Conservation (phyloP, 2,888 invertebrate genomes). For the Philhelius pedissequus region DNA sequence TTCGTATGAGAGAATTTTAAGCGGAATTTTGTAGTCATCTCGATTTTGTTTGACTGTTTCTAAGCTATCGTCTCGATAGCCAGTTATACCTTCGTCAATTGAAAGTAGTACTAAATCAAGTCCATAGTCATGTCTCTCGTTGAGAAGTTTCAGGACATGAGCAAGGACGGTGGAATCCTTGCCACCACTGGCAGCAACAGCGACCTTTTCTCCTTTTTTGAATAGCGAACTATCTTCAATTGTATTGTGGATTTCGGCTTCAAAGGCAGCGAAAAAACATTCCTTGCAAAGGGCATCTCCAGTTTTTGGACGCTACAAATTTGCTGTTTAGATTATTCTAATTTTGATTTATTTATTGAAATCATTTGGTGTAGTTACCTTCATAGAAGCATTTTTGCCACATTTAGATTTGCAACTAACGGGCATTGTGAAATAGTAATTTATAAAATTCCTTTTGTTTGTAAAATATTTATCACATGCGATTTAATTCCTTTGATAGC, state of each 20-base stretch:
- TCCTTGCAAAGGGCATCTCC: conserved; percentile 95
- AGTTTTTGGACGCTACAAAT: conserved; percentile 89
- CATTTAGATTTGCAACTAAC: conserved; percentile 85
- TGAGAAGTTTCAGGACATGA: conserved; percentile 93
- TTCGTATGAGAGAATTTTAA: conserved; percentile 97
- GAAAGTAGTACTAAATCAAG: conserved; percentile 94
- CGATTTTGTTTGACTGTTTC: conserved; percentile 97
- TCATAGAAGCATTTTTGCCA: conserved; percentile 87
- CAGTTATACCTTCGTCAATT: conserved; percentile 98
- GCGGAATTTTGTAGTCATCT: conserved; percentile 94
- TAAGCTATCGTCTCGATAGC: conserved; percentile 96
- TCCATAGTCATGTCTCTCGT: conserved; percentile 93
- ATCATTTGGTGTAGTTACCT: conserved; percentile 83
- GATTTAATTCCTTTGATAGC: not conserved
- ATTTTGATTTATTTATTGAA: not conserved
- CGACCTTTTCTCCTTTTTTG: conserved; percentile 90
- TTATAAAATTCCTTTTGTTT: not conserved
- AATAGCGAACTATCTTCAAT: conserved; percentile 91
- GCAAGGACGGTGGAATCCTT: conserved; percentile 99
- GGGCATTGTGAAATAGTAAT: conserved; percentile 82
- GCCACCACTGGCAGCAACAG: conserved; percentile 95
- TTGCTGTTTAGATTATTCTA: not conserved
- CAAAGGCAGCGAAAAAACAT: conserved; percentile 96
- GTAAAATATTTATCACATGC: not conserved
- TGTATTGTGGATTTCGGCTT: conserved; percentile 96